Evolutionary conservation across 2,113 vertebrate genomes (phyloP).

Genomic region (Hippocampus abdominalis): DNA sequence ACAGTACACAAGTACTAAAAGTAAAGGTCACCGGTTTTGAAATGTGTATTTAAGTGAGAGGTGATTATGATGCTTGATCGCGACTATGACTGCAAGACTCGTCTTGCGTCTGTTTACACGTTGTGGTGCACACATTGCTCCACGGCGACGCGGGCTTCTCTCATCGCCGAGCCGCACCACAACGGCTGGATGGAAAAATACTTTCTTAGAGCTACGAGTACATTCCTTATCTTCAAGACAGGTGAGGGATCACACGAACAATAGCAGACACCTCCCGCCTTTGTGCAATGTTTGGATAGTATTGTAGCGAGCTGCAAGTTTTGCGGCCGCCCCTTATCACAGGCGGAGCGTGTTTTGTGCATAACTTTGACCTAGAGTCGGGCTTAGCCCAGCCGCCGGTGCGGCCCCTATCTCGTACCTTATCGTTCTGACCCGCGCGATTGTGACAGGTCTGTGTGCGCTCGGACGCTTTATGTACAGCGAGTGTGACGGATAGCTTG

Average conservation of each 20-base stretch:
- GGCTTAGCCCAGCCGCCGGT: not conserved
- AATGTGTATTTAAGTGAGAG: not conserved
- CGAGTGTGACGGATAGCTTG: conserved; percentile 35
- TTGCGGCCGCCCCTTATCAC: conserved; percentile 25
- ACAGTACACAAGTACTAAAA: not conserved
- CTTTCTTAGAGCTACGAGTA: conserved; percentile 40
- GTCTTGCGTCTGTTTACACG: conserved; percentile 31
- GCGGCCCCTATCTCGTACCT: conserved; percentile 22
- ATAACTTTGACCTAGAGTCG: conserved; percentile 27
- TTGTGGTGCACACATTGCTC: conserved; percentile 21
- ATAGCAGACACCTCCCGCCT: conserved; percentile 20
- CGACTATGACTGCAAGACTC: not conserved
- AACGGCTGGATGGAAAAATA: conserved; percentile 43
- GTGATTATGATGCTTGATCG: not conserved
- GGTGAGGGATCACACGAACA: conserved; percentile 27
- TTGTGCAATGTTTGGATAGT: conserved; percentile 48
- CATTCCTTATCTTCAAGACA: conserved; percentile 26
- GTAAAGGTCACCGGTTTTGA: not conserved
- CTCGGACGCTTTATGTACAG: conserved; percentile 36
- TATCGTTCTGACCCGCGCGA: conserved; percentile 34
- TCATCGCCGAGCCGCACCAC: conserved; percentile 8
- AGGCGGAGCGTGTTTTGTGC: conserved; percentile 12
- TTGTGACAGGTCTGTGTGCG: conserved; percentile 13
- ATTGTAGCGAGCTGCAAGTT: conserved; percentile 39
- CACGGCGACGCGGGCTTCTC: conserved; percentile 7